Evolutionary conservation across 2,113 vertebrate species (phyloP), one percentile per base, ranked within the genome.

Genomic region (Gila orcuttii): DNA sequence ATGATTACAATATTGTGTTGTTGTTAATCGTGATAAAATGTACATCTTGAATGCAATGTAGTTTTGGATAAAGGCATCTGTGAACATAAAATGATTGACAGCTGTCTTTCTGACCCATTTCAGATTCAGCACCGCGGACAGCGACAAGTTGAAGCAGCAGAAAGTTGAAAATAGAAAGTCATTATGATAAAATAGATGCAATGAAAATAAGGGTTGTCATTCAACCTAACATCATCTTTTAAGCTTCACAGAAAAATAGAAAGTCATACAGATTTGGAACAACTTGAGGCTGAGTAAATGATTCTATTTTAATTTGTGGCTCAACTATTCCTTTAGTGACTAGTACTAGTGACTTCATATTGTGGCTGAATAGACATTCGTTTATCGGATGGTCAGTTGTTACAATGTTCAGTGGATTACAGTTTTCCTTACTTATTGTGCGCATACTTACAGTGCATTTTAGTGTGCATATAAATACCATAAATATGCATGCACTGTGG

Each of bases 41-140:
- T 12, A 23, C 42, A 21, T 23, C 4, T 23, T 6, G 21, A 23
- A 42, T 42, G 36, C 36, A 73, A 23, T 42, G 4, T 15, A 1
- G 1, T 15, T 50, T 50, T 50, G 42, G 8, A 42, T 69, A 39
- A 69, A 52, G 31, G 7, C 4, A 17, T 71, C 68, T 21, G 68
- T 69, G 33, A 23, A 39, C 21, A 19, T 23, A 39, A 39, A 23
- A 69, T 69, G 33, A 69, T 23, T 69, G 68, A 69, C 33, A 11
- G 19, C 33, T 69, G 33, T 69, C 66, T 2, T 2, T 69, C 33
- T 69, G 66, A 36, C 17, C 9, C 19, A 2, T 71, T 71, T 71
- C 36, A 42, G 59, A 79, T 79, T 31, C 82, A 84, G 55, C 36
- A 50, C 71, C 25, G 21, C 3, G 17, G 82, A 76, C 55, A 50